Evolutionary conservation across 1,140 invertebrate genomes (phyloP), one percentile per base, ranked within the genome.

Genomic region (Drosophila parvula): DNA sequence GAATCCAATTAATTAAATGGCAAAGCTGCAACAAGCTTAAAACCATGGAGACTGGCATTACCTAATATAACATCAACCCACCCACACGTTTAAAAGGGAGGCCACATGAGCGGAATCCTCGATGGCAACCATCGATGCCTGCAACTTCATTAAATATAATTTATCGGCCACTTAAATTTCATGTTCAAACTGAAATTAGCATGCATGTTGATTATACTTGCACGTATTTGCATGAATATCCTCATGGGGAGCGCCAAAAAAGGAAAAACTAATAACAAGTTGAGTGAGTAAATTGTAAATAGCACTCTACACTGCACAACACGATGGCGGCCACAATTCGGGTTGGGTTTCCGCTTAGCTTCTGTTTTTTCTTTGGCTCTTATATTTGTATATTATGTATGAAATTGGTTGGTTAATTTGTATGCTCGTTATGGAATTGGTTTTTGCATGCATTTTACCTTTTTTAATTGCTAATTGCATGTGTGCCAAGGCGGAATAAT

Each of bases 101-200:
- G 9, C 9, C 41, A 51, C 14, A 16, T 11, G 11, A 44, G 3
- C 22, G n/a, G 16, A 22, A 14, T 22, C n/a, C 32, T 9, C 14
- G 3, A 22, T 38, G 11, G 18, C 28, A 41, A 14, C 30, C 28
- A 67, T 34, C 64, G 43, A 58, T 47, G 36, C 53, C 16, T 50
- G 47, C 41, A 76, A 74, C 47, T 80, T 48, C 43, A 77, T 65
- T 77, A 70, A 74, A 74, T 59, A 64, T 60, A 58, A 71, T 81
- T 81, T 81, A 76, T 81, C 60, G 41, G 61, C 65, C 74, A 81
- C 79, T 81, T 77, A 77, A 81, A 81, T 64, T 63, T 47, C 67
- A 77, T 76, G 73, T 76, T 76, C 58, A 32, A 77, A 81, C 78
- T 56, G 58, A 81, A 78, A 78, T 74, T 67, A 78, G 64, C 74